A percentile compares a stretch with the other conserved stretches of the same genome.
Conservation (phyloP, 2,888 invertebrate species). For the Sussaba pulchella region DNA sequence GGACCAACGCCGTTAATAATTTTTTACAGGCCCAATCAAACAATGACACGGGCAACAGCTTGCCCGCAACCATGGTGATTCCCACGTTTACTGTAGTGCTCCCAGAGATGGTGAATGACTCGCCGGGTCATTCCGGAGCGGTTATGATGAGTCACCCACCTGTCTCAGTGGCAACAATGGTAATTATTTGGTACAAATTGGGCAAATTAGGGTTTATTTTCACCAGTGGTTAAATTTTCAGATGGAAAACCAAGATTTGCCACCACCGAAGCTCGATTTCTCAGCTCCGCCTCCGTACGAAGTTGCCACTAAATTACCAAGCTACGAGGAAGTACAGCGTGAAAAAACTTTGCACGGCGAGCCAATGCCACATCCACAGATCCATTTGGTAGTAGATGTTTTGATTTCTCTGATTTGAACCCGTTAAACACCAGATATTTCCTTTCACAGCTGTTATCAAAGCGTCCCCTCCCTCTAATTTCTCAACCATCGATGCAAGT, state of each 20-base stretch:
- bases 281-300: conserved; percentile 96
- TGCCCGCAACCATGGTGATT: conserved; percentile 68
- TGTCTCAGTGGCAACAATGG: no score
- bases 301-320: conserved; percentile 93
- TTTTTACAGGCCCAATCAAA: conserved; percentile 71
- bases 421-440: no score
- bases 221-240: conserved; percentile 1
- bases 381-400: conserved; percentile 77
- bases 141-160: conserved; percentile 65
- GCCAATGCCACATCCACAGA: conserved; percentile 84
- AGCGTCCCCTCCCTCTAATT: no score
- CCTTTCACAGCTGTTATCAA: no score
- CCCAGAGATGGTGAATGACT: conserved; percentile 70
- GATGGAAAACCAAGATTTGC: conserved; percentile 87
- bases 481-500: no score
- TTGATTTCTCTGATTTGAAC: conserved; percentile 3
- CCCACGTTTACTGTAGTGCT: conserved; percentile 73
- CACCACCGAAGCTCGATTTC: conserved; percentile 93
- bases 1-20: no score
- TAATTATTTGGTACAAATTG: conserved; percentile 45
- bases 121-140: conserved; percentile 71
- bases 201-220: neutral
- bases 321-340: conserved; percentile 96
- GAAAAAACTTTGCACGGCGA: conserved; percentile 93
- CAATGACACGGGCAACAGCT: conserved; percentile 67